Percentiles rank a stretch among this genome's conserved stretches.
phyloP scores from a whole-genome alignment of 2,797 vertebrate genomes.

The Falco novaeseelandiae region DNA sequence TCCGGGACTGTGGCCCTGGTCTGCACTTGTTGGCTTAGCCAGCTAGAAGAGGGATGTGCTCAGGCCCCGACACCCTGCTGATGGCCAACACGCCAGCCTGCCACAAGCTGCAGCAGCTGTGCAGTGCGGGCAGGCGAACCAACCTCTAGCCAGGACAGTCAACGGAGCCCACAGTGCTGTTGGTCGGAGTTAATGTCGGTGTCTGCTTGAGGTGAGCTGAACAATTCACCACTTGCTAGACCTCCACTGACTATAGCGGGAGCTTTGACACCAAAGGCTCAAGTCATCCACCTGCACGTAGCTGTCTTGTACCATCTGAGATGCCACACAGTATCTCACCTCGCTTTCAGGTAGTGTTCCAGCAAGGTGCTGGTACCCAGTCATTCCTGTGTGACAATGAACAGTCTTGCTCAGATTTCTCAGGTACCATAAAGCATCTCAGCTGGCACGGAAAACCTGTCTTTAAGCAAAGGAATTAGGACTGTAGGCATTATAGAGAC shows the following conservation, averaged over 20 bases:
- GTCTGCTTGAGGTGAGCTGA: background rate
- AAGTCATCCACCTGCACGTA: background rate
- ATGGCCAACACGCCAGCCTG: background rate
- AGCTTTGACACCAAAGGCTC: background rate
- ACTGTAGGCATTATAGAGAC: background rate
- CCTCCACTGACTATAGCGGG: background rate
- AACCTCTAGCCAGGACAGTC: background rate
- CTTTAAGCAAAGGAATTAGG: background rate
- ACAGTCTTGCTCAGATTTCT: background rate
- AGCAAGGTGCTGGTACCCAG: background rate
- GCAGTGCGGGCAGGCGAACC: background rate
- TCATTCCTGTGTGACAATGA: accelerated
- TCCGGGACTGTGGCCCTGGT: background rate
- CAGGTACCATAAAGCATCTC: background rate
- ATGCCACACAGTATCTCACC: background rate
- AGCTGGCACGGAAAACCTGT: background rate
- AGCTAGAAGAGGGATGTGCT: background rate
- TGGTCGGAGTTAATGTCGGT: background rate
- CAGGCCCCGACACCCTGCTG: background rate
- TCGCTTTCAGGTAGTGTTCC: background rate
- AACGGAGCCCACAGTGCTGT: background rate
- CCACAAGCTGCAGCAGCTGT: background rate
- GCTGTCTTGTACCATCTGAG: background rate
- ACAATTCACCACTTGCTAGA: background rate
- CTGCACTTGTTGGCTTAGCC: background rate